Conservation (phyloP, 2,797 vertebrate species). For the Cryptoprocta ferox region DNA sequence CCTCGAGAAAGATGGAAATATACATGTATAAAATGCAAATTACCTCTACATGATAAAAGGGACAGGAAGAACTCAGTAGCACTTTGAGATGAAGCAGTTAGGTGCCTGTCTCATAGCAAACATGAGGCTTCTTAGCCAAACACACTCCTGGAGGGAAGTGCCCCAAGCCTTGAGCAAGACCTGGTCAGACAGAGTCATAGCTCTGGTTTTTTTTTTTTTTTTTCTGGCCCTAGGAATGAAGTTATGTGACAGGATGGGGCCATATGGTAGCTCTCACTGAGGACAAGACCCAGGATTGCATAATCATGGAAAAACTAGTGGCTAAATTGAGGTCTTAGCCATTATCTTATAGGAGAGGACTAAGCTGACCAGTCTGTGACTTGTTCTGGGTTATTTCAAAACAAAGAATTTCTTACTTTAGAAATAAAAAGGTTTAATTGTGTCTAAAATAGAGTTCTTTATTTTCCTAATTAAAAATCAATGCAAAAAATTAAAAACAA, state of each 20-base stretch:
- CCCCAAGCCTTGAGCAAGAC: no score
- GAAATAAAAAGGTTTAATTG: background rate
- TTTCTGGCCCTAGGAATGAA: background rate
- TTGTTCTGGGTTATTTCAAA: constrained; percentile 12
- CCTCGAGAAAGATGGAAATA: background rate
- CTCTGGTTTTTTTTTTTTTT: background rate
- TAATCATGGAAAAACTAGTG: background rate
- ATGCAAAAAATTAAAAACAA: background rate
- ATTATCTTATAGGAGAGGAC: background rate
- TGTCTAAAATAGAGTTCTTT: background rate
- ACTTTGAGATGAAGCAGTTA: background rate
- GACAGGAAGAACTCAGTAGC: background rate
- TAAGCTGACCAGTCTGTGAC: background rate
- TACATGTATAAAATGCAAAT: background rate
- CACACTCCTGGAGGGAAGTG: background rate
- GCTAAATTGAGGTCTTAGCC: background rate
- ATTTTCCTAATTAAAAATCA: background rate
- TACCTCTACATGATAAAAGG: background rate
- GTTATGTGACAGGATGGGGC: background rate
- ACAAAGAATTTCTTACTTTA: background rate
- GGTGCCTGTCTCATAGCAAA: background rate
- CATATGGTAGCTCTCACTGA: background rate
- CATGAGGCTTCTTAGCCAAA: background rate
- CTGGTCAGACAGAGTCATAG: background rate
- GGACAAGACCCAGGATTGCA: background rate